Conservation (phyloP, 2,113 vertebrate species). For the Channa maculata region DNA sequence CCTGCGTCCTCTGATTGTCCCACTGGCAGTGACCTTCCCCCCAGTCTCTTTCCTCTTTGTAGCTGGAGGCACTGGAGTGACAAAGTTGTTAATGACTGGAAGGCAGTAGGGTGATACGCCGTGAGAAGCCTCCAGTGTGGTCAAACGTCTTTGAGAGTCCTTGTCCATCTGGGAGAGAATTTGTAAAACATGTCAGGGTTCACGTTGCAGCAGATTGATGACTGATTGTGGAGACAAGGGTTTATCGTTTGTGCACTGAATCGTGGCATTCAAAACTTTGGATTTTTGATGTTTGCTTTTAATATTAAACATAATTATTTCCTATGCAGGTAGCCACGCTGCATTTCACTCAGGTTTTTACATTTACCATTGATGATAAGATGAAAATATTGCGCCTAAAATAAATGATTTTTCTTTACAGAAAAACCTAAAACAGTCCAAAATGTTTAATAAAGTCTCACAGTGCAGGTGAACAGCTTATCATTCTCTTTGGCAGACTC, state of each 20-base stretch:
- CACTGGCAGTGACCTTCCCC: slow-evolving; percentile 42
- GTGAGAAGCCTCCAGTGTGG: slow-evolving; percentile 58
- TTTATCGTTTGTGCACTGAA: too few relatives aligned
- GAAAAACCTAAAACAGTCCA: not conserved
- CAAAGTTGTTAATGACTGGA: slow-evolving; percentile 82
- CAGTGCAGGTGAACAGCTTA: slow-evolving; percentile 72
- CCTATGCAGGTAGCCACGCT: not conserved
- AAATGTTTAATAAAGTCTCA: slow-evolving; percentile 63
- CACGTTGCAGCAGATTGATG: not conserved
- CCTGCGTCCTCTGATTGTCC: slow-evolving; percentile 75
- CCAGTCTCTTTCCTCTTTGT: slow-evolving; percentile 70
- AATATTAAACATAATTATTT: not conserved
- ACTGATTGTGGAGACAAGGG: too few relatives aligned
- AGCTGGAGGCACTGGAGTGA: slow-evolving; percentile 84
- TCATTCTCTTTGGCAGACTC: slow-evolving; percentile 62
- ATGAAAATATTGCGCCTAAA: not conserved
- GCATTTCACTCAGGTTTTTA: too few relatives aligned
- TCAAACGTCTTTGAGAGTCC: slow-evolving; percentile 68
- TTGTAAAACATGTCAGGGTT: not conserved
- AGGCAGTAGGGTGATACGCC: slow-evolving; percentile 84
- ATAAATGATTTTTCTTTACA: not conserved
- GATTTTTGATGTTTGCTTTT: not conserved
- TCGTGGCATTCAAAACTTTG: not conserved
- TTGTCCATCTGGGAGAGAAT: slow-evolving; percentile 82
- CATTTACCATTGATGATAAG: not conserved